phyloP scores from a whole-genome alignment of 2,113 vertebrate genomes.

The Pollachius pollachius region DNA sequence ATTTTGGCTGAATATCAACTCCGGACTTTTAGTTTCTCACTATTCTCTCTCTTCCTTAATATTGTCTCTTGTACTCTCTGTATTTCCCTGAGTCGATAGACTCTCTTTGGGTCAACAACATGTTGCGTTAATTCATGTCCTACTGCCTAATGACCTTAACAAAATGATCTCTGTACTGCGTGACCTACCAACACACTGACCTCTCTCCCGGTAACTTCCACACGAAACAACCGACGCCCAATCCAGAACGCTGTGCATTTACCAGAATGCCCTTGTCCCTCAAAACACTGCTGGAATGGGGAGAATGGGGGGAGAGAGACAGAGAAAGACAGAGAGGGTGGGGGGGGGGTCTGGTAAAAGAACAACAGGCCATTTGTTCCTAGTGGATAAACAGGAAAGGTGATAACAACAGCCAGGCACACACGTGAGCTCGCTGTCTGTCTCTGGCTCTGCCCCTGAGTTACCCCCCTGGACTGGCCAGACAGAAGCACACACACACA shows the following conservation, averaged over 20 bases:
- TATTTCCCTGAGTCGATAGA: conserved; percentile 24
- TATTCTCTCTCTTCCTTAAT: conserved; percentile 12
- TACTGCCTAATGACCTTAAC: conserved; percentile 28
- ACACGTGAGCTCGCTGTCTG: conserved; percentile 50
- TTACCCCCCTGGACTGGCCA: conserved; percentile 32
- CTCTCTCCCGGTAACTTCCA: conserved; percentile 61
- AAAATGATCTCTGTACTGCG: conserved; percentile 26
- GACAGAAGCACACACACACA: conserved; percentile 22
- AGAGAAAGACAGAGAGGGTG: neutral
- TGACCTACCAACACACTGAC: conserved; percentile 64
- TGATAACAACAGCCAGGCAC: conserved; percentile 35
- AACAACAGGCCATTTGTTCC: conserved; percentile 53
- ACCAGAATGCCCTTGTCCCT: conserved; percentile 48
- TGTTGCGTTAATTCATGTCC: conserved; percentile 31
- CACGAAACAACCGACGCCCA: conserved; percentile 29
- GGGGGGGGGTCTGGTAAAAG: conserved; percentile 39
- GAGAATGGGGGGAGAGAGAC: conserved; percentile 27
- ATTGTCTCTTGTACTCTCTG: neutral
- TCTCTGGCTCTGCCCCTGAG: conserved; percentile 35
- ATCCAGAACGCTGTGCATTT: conserved; percentile 25
- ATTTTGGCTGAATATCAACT: too few relatives aligned
- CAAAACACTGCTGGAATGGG: conserved; percentile 3
- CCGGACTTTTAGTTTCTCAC: neutral
- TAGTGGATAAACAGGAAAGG: conserved; percentile 47
- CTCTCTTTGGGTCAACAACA: conserved; percentile 40